phyloP scores from a whole-genome alignment of 53 echinoderm and acorn worm genomes.

The Holothuria scabra region DNA sequence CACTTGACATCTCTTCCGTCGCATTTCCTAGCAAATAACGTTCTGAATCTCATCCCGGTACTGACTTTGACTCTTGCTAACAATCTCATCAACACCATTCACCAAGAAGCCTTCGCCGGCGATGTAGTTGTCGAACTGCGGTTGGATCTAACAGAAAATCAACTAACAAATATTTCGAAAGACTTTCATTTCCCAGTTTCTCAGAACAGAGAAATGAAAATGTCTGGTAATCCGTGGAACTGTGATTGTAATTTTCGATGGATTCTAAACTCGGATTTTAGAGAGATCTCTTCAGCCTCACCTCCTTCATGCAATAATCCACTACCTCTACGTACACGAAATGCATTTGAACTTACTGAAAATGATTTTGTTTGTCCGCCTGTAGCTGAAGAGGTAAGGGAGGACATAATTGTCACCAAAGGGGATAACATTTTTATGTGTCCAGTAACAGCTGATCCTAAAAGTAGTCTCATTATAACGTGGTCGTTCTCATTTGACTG shows the following conservation, averaged over 20 bases:
- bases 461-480: conserved; percentile 19
- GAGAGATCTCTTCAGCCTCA: neutral
- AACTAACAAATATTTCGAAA: conserved; percentile 1
- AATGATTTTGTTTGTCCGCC: conserved; percentile 15
- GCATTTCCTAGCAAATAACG: conserved; percentile 3
- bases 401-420: conserved; percentile 3
- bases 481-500: conserved; percentile 6
- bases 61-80: neutral
- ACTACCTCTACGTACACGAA: neutral
- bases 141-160: conserved; percentile 7
- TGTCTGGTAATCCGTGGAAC: conserved; percentile 45
- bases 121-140: neutral
- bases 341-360: neutral
- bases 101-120: conserved; percentile 1
- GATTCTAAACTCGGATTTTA: neutral
- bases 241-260: conserved; percentile 36
- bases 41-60: neutral
- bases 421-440: conserved; percentile 15
- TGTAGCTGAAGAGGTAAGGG: neutral
- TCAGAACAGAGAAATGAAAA: neutral
- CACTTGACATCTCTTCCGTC: conserved; percentile 12
- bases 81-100: conserved; percentile 9
- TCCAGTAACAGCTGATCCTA: conserved; percentile 37
- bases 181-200: conserved; percentile 14
- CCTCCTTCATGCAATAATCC: conserved; percentile 20